Evolutionary conservation across 2,113 vertebrate species (phyloP), one percentile per base, ranked within the genome.

Genomic region (Astur gentilis): DNA sequence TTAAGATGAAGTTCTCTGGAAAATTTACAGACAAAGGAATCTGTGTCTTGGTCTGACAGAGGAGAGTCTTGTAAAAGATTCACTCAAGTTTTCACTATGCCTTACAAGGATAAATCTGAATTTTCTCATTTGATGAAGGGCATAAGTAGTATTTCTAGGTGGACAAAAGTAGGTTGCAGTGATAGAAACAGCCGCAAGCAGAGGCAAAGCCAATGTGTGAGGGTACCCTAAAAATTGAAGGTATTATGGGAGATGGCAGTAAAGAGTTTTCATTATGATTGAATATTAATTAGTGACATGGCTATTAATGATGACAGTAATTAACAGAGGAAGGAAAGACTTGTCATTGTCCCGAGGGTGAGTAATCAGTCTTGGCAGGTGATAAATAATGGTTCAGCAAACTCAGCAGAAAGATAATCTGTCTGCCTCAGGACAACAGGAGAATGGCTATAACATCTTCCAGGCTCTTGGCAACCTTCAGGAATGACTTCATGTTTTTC

Each of bases 311-410:
- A 98, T 98, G 98, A 97, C 98, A 98, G 98, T 98, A 98, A 98
- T 98, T 98, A 98, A 98, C 97, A 98, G 95, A 97, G 96, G 97
- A 98, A 97, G 97, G 97, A 97, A 98, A 98, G 96, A 95, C 95
- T 98, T 98, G 97, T 98, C 97, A 97, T 98, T 98, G 98, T 98
- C 97, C 97, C 31, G 71, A 94, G 97, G 97, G 96, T 97, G 97
- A 98, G 95, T 98, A 98, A 98, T 98, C 97, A 97, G 95, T 97
- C 98, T 98, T 98, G 98, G 97, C 98, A 98, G 97, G 97, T 98
- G 97, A 98, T 98, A 98, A 98, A 98, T 98, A 98, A 98, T 97
- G 97, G 98, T 97, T 97, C 96, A 96, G 98, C 98, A 97, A 98
- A 96, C 97, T 98, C 98, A 97, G 97, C 98, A 97, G 97, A 98